Conservation (phyloP, 2,888 invertebrate genomes). For the Hylaea fasciaria region DNA sequence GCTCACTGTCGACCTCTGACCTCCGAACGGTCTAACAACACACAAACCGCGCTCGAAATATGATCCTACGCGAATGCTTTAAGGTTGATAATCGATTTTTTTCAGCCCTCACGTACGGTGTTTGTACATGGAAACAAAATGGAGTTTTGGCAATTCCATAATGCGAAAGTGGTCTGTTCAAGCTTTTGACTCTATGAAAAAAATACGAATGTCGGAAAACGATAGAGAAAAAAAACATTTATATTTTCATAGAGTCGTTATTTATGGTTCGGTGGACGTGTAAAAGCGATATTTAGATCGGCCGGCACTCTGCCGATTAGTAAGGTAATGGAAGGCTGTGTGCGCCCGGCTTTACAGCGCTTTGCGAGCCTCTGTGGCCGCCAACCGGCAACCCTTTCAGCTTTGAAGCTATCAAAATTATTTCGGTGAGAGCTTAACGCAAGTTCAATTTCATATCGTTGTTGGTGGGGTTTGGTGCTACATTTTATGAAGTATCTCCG, state of each 20-base stretch:
- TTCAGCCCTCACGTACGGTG: slow-evolving; percentile 45
- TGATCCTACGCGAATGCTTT: slow-evolving; percentile 35
- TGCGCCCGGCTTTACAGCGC: slow-evolving; percentile 62
- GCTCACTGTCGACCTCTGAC: slow-evolving; percentile 67
- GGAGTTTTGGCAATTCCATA: slow-evolving; percentile 85
- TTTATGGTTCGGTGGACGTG: slow-evolving; percentile 82
- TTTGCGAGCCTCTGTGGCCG: slow-evolving; percentile 55
- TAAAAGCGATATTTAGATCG: slow-evolving; percentile 82
- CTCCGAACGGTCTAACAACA: slow-evolving; percentile 54
- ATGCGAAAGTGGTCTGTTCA: slow-evolving; percentile 85
- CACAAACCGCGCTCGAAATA: slow-evolving; percentile 41
- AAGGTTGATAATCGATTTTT: slow-evolving; percentile 46
- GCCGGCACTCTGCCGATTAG: slow-evolving; percentile 83
- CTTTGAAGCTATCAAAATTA: slow-evolving; percentile 80
- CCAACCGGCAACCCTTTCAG: slow-evolving; percentile 70
- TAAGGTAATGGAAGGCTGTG: slow-evolving; percentile 64
- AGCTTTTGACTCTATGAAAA: slow-evolving; percentile 85
- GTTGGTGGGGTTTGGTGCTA: slow-evolving; percentile 28
- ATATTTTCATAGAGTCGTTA: slow-evolving; percentile 84
- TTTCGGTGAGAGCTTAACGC: slow-evolving; percentile 63
- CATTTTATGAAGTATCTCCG: slow-evolving; percentile 43
- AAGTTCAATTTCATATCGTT: slow-evolving; percentile 59
- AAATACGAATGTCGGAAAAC: slow-evolving; percentile 81
- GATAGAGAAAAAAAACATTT: slow-evolving; percentile 84
- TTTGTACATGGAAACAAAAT: slow-evolving; percentile 62